Percentiles rank a stretch among this genome's conserved stretches.
These are phyloP conservation scores for Diplazon laetatorius DNA, from an alignment of 2,888 invertebrate species.

Conservation along the genomic window DNA sequence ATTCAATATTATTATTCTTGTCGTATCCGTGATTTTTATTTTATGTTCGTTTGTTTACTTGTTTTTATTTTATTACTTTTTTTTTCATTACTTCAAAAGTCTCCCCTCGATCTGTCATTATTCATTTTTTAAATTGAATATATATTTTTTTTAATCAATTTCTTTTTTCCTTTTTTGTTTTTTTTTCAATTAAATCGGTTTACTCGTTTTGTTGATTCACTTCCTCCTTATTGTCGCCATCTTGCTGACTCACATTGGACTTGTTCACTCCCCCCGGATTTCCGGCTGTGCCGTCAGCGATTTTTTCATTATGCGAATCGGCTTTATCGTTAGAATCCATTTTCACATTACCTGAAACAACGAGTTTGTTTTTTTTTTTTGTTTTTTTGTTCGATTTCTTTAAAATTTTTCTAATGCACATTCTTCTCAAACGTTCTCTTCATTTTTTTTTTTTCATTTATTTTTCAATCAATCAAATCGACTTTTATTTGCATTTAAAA, in stretches of 20 bases:
- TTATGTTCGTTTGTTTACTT: too few species aligned
- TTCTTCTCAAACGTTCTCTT: conserved; percentile 62
- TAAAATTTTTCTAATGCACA: conserved; percentile 70
- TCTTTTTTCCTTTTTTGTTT: conserved; percentile 13
- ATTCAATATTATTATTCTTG: too few species aligned
- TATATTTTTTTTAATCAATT: conserved; percentile 16
- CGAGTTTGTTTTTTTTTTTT: too few species aligned
- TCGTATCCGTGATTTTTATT: too few species aligned
- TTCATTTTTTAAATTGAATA: not conserved
- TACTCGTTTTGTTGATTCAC: conserved; percentile 81
- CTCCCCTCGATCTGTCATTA: not conserved
- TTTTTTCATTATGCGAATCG: conserved; percentile 80
- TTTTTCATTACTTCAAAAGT: not conserved
- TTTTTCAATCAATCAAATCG: too few species aligned
- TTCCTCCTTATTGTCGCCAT: conserved; percentile 80
- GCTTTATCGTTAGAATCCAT: conserved; percentile 80
- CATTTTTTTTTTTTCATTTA: too few species aligned
- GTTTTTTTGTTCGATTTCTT: too few species aligned
- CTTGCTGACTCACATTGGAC: conserved; percentile 78
- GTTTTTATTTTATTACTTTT: not conserved
- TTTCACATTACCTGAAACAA: conserved; percentile 79
- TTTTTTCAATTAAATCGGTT: conserved; percentile 56
- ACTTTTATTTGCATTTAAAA: too few species aligned
- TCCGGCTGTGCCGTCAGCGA: conserved; percentile 75
- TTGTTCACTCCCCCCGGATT: conserved; percentile 77